Evolutionary conservation across 2,888 invertebrate genomes (phyloP).

Genomic region (Tetranychus truncatus): DNA sequence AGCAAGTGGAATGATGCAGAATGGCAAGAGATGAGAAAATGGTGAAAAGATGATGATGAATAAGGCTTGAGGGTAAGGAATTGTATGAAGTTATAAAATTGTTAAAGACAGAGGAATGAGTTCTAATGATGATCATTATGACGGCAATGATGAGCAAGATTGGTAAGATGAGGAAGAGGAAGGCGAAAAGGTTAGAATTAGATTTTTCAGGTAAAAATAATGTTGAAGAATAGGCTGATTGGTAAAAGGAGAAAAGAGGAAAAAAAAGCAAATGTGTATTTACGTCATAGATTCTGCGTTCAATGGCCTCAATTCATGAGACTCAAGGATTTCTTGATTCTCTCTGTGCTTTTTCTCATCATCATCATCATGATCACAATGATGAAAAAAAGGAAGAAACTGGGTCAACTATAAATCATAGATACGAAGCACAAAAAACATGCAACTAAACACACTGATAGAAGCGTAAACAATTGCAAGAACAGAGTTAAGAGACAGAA

Average conservation of each 20-base stretch:
- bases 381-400: neutral
- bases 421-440: neutral
- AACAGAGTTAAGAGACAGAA: no score
- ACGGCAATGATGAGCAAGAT: neutral
- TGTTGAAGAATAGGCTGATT: neutral
- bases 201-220: neutral
- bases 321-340: neutral
- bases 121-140: neutral
- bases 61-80: neutral
- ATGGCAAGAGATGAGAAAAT: neutral
- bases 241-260: neutral
- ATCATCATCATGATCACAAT: neutral
- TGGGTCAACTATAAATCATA: neutral
- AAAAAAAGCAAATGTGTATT: neutral
- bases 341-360: neutral
- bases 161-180: neutral
- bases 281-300: slow-evolving; percentile 1
- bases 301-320: neutral
- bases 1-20: neutral
- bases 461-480: no score
- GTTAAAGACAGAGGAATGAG: neutral
- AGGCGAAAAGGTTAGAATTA: neutral
- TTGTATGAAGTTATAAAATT: neutral
- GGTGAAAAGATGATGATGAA: neutral
- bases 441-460: neutral